Evolutionary conservation across 2,888 invertebrate genomes (phyloP), one percentile per base, ranked within the genome.

Genomic region (Emesis castigata): DNA sequence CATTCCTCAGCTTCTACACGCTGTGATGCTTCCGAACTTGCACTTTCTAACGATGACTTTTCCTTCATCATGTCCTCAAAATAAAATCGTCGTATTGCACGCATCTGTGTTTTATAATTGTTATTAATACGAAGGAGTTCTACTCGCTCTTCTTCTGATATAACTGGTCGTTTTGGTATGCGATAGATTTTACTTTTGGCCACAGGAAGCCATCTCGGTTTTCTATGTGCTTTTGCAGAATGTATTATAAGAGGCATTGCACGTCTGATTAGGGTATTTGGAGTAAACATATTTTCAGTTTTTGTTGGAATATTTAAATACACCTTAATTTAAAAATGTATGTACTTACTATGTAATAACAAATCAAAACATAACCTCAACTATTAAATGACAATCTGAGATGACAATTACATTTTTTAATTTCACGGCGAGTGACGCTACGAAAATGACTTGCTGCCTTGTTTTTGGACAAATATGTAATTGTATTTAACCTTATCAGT

Each of bases 121-220:
- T 98, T 97, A 89, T 96, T 94, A 66, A 98, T 94, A 66, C 98
- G 96, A 85, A 93, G 89, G 1, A 98, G 90, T 92, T 98, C 98
- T 2, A 93, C 82, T 0, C 88, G 86, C 88, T 98, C 98, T 53
- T 97, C 98, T 77, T 91, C 91, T 0, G 97, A 94, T 66, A 97
- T 90, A 77, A 91, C 91, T 20, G 96, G 96, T 61, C 96, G 96
- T 85, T 94, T 94, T 0, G 98, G 97, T 78, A 98, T 96, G 83
- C 97, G 96, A 92, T 96, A 98, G 66, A 98, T 84, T 95, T 98
- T 98, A 85, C 96, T 97, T 93, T 98, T 98, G 0, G 98, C 98
- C 14, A 96, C 96, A 2, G 98, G 98, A 65, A 98, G 75, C 98
- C 98, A 98, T 81, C 97, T 94, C 0, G 98, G 98, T 92, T 98